phyloP scores from a whole-genome alignment of 37 sponge, comb jelly and placozoan genomes.

The Aphrocallistes beatrix region DNA sequence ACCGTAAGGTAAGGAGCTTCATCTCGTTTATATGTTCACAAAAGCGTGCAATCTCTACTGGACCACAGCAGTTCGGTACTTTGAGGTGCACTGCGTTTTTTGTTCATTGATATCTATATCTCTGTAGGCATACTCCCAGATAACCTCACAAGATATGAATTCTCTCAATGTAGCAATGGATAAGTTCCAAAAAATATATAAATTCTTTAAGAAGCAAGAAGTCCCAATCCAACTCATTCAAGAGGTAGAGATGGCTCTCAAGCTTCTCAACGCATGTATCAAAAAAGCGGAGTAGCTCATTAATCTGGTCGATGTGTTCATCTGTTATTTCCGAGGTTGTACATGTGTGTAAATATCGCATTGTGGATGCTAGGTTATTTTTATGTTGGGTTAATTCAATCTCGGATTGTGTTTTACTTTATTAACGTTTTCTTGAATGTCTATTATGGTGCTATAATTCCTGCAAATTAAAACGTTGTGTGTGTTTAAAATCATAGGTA shows the following conservation, averaged over 20 bases:
- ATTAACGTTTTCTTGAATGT: no score
- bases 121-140: background rate
- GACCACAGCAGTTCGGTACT: background rate
- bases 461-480: no score
- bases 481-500: no score
- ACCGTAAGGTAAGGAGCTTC: slow-evolving; percentile 48
- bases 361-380: no score
- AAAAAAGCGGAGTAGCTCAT: background rate
- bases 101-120: background rate
- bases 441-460: no score
- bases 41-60: background rate
- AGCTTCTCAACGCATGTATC: slow-evolving; percentile 11
- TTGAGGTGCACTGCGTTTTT: background rate
- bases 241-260: background rate
- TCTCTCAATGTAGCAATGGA: slow-evolving; percentile 14
- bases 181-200: background rate
- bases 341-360: no score
- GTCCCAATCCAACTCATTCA: slow-evolving; percentile 6
- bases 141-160: background rate
- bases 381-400: no score
- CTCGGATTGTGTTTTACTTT: no score
- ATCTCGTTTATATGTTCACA: background rate
- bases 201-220: background rate
- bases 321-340: no score
- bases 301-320: no score